Conservation (phyloP, 1,140 invertebrate genomes). For the Ceratina australensis region DNA sequence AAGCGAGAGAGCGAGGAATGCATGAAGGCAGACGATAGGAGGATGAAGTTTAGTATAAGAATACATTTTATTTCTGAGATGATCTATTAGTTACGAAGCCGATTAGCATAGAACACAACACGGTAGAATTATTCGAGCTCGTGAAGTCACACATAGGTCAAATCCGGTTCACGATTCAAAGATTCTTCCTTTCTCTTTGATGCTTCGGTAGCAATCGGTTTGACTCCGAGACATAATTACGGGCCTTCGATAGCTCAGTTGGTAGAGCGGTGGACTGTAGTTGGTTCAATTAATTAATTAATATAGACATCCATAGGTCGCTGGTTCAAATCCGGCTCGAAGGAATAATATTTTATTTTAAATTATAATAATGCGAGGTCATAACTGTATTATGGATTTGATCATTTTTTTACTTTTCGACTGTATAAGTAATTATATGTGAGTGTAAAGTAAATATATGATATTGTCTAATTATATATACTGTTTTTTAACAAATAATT, state of each 20-base stretch:
- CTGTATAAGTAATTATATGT: not conserved
- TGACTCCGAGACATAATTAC: not conserved
- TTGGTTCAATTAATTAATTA: conserved; percentile 49
- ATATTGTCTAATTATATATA: too few species aligned
- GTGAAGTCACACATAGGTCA: conserved; percentile 70
- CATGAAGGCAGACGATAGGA: too few species aligned
- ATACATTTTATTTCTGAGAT: too few species aligned
- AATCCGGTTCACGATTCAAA: conserved; percentile 71
- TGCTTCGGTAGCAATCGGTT: conserved; percentile 28
- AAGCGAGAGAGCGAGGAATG: too few species aligned
- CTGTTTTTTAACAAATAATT: not conserved
- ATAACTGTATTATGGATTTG: not conserved
- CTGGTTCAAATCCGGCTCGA: conserved; percentile 74
- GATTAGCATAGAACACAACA: not conserved
- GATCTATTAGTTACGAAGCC: too few species aligned
- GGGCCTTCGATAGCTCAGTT: conserved; percentile 87
- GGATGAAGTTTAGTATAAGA: too few species aligned
- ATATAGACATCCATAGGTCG: conserved; percentile 68
- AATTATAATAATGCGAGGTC: not conserved
- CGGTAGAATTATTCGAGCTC: not conserved
- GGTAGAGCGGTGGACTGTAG: conserved; percentile 94
- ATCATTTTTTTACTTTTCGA: not conserved
- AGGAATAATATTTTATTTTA: conserved; percentile 33
- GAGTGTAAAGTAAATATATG: too few species aligned
- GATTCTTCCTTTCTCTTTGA: conserved; percentile 37